These are phyloP conservation scores for Ellobium chinense DNA, from an alignment of 2,888 invertebrate genomes.

Conservation along the genomic window DNA sequence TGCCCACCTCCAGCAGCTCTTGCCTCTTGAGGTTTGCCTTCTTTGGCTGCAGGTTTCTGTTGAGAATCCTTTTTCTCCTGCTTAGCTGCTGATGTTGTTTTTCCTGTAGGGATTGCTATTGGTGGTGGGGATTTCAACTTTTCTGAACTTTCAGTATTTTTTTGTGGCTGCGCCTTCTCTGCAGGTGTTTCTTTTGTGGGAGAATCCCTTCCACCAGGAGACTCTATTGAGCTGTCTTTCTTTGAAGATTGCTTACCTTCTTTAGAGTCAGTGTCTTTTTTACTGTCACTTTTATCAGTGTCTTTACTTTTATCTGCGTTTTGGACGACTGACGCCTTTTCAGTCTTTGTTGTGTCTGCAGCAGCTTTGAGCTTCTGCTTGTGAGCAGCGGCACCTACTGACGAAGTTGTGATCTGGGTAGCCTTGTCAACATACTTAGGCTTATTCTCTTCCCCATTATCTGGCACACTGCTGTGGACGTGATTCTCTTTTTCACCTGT, in stretches of 20 bases:
- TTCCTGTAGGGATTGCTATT: neutral
- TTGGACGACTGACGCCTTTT: neutral
- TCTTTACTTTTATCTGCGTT: neutral
- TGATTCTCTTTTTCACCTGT: neutral
- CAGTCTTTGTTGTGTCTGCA: neutral
- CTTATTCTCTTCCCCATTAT: neutral
- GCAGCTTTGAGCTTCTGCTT: neutral
- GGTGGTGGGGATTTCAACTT: neutral
- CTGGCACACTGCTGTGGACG: neutral
- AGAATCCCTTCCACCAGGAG: no score
- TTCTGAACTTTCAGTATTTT: neutral
- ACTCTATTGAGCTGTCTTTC: no score
- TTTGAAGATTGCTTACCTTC: neutral
- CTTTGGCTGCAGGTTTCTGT: no score
- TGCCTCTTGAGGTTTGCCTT: neutral
- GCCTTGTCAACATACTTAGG: slow-evolving; percentile 14
- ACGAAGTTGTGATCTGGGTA: slow-evolving; percentile 2
- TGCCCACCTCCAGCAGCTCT: neutral
- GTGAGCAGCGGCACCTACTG: no score
- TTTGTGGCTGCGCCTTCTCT: neutral
- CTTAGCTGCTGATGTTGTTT: no score
- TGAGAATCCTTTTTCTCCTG: no score
- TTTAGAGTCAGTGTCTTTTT: no score
- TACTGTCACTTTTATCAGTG: neutral
- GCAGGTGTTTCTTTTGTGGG: no score